Evolutionary conservation across 1,140 invertebrate species (phyloP), one percentile per base, ranked within the genome.

Genomic region (Nephotettix cincticeps): DNA sequence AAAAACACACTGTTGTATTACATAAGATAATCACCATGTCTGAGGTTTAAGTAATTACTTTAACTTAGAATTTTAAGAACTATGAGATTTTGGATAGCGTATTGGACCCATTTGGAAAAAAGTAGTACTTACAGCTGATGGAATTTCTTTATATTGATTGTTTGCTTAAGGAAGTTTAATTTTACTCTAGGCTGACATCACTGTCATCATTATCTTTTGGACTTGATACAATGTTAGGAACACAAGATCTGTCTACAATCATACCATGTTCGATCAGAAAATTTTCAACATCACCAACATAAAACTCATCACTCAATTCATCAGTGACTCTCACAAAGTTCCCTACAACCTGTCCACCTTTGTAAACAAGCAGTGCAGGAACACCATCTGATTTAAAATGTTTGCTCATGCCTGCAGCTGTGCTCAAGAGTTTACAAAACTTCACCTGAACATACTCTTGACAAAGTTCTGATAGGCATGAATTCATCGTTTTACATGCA

Each of bases 301-400:
- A 94, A 83, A 98, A 98, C 77, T 98, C 95, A 80, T 91, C 88
- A 1, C 95, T 95, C 36, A 99, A 83, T 75, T 95, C 92, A 78
- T 96, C 90, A 14, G 90, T 89, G 17, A 99, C 77, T 29, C 91
- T 84, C 13, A 99, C 89, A 85, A 98, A 98, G 83, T 98, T 99
- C 9, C 94, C 95, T 77, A 99, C 90, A 9, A 99, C 82, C 77
- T 94, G 90, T 9, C 93, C 93, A 67, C 85, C 88, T 84, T 96
- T 97, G 79, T 99, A 99, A 0, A 95, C 89, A 27, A 99, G 82
- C 51, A 99, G 80, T 17, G 97, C 96, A 32, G 97, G 97, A 0
- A 98, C 88, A 19, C 96, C 97, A 75, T 89, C 89, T 30, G 87
- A 83, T 78, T 93, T 90, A 81, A 98, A 98, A 32, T 72, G 71